Evolutionary conservation across 2,888 invertebrate species (phyloP).

Genomic region (Pristionchus exspectatus): DNA sequence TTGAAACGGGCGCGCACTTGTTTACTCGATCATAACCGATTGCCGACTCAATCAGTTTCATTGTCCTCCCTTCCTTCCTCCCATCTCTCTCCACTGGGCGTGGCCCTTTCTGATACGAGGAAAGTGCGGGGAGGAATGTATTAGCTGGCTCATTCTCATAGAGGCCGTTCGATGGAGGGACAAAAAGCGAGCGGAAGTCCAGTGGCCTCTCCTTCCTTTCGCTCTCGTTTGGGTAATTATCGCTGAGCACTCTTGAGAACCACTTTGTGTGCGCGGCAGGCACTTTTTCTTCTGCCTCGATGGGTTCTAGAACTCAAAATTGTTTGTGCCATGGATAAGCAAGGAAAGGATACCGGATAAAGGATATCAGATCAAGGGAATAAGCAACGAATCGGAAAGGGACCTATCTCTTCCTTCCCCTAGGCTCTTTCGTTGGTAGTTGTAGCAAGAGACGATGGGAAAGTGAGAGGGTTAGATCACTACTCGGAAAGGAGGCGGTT

Average conservation of each 20-base stretch:
- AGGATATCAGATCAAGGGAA: not conserved
- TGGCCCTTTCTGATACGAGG: slow-evolving; percentile 36
- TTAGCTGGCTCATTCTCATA: not conserved
- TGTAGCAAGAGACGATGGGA: no score
- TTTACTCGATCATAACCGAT: slow-evolving; percentile 46
- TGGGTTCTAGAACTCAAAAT: slow-evolving; percentile 11
- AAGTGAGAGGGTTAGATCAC: no score
- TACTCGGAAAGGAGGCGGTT: not conserved
- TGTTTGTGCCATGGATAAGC: not conserved
- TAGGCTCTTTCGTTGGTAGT: no score
- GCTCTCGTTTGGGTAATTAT: slow-evolving; percentile 15
- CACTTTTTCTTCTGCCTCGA: slow-evolving; percentile 36
- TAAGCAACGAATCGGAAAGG: slow-evolving; percentile 34
- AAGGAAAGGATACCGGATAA: not conserved
- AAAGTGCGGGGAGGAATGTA: slow-evolving; percentile 49
- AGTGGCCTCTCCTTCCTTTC: not conserved
- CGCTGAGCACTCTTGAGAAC: slow-evolving; percentile 18
- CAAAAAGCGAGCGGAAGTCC: slow-evolving; percentile 19
- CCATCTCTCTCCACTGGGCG: not conserved
- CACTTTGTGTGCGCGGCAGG: not conserved
- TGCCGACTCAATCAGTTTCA: slow-evolving; percentile 37
- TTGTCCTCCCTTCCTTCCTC: slow-evolving; percentile 20
- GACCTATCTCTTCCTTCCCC: no score
- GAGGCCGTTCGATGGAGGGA: slow-evolving; percentile 20
- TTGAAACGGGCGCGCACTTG: not conserved